Evolutionary conservation across 2,113 vertebrate species (phyloP).

Genomic region (Vidua chalybeata): DNA sequence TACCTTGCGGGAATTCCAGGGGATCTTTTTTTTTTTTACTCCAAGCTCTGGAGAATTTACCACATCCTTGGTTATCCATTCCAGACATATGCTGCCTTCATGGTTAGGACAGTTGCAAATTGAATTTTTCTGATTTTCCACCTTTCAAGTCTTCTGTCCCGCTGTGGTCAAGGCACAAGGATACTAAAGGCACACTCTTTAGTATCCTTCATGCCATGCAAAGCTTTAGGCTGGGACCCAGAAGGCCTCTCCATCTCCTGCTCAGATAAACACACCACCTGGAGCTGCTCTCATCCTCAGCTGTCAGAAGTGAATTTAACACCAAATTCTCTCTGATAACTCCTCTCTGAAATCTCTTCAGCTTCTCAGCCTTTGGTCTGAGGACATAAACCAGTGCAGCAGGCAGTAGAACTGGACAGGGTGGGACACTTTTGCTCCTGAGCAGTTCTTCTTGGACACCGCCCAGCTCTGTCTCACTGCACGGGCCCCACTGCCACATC

Average conservation of each 20-base stretch:
- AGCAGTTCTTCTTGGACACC: background rate
- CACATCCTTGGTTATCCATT: constrained; percentile 16
- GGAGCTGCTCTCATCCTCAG: background rate
- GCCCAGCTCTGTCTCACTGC: background rate
- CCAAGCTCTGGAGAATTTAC: background rate
- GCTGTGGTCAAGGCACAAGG: background rate
- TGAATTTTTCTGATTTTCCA: background rate
- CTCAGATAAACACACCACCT: background rate
- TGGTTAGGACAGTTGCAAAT: background rate
- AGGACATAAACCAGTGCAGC: background rate
- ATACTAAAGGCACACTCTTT: background rate
- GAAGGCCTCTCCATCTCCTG: background rate
- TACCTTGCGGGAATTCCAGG: background rate
- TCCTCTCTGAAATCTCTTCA: background rate
- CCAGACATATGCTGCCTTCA: background rate
- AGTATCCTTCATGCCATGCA: background rate
- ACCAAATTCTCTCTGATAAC: background rate
- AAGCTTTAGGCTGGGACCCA: background rate
- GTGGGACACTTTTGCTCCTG: background rate
- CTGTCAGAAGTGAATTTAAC: background rate
- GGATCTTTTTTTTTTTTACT: background rate
- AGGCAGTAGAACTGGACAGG: background rate
- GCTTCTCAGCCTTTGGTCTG: background rate
- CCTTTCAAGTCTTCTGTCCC: background rate
- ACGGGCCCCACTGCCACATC: background rate